Conservation (phyloP, 30 jellyfish, hydroid and myxozoan species). For the Phacellophora camtschatica region DNA sequence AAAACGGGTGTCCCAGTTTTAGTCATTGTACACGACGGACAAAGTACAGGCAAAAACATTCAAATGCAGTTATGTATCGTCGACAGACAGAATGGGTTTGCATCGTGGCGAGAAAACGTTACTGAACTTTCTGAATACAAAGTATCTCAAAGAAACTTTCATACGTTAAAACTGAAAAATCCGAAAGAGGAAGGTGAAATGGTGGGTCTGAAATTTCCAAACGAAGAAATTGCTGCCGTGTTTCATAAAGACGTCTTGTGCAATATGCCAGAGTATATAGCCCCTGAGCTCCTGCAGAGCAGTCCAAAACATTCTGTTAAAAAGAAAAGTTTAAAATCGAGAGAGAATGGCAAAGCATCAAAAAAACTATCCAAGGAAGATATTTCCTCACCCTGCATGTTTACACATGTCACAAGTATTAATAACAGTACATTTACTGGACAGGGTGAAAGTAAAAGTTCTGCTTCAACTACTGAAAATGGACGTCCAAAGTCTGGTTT, state of each 20-base stretch:
- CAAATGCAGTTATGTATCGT: constrained; percentile 76
- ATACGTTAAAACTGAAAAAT: constrained; percentile 59
- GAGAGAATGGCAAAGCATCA: background rate
- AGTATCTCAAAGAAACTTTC: constrained; percentile 80
- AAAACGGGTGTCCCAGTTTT: constrained; percentile 88
- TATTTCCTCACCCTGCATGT: constrained; percentile 93
- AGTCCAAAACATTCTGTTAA: constrained; percentile 60
- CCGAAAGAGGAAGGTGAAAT: constrained; percentile 69
- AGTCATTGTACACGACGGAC: constrained; percentile 62
- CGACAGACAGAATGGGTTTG: constrained; percentile 88
- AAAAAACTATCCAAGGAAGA: constrained; percentile 75
- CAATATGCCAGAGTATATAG: constrained; percentile 59
- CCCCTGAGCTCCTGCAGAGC: constrained; percentile 1
- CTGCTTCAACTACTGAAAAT: constrained; percentile 1
- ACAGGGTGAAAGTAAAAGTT: background rate
- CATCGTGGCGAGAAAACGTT: constrained; percentile 83
- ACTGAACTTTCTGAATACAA: constrained; percentile 67
- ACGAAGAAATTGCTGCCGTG: constrained; percentile 72
- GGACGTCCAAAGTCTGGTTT: constrained; percentile 50
- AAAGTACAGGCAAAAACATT: background rate
- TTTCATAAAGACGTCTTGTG: constrained; percentile 79
- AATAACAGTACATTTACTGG: constrained; percentile 50
- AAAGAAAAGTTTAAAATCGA: background rate
- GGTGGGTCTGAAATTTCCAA: constrained; percentile 90
- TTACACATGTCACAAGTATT: constrained; percentile 87